These are phyloP conservation scores for Percina caprodes DNA, from an alignment of 2,113 vertebrate genomes.

Conservation along the genomic window DNA sequence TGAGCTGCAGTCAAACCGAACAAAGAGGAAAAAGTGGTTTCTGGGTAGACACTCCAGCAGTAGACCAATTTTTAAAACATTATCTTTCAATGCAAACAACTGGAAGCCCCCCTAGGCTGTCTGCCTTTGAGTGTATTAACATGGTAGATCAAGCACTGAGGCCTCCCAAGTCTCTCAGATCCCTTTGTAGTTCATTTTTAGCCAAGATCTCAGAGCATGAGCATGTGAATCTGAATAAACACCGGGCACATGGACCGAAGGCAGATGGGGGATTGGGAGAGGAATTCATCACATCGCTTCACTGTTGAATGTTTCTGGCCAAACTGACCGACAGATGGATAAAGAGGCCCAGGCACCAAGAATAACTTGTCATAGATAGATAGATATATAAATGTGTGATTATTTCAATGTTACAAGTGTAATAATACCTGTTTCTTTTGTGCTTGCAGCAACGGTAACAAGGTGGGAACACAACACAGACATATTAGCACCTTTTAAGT, in stretches of 20 bases:
- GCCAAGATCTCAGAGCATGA: conserved; percentile 42
- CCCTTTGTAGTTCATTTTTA: conserved; percentile 30
- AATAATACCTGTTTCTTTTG: neutral
- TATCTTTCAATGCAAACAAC: conserved; percentile 7
- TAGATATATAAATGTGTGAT: too few species aligned
- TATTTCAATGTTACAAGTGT: neutral
- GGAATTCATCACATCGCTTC: conserved; percentile 43
- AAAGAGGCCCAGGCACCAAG: conserved; percentile 10
- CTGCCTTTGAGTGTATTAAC: conserved; percentile 26
- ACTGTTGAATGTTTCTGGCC: conserved; percentile 33
- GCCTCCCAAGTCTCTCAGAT: conserved; percentile 11
- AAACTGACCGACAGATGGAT: conserved; percentile 18
- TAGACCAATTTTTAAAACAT: neutral
- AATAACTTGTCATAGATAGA: conserved; percentile 23
- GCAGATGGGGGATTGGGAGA: conserved; percentile 54
- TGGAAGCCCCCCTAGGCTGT: conserved; percentile 5
- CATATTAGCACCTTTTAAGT: neutral
- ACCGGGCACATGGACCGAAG: conserved; percentile 30
- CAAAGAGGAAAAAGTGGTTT: neutral
- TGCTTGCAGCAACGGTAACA: neutral
- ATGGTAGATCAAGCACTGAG: conserved; percentile 14
- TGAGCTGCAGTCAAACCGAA: neutral
- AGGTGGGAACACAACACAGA: neutral
- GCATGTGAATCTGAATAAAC: conserved; percentile 60
- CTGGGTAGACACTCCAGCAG: neutral